Evolutionary conservation across 2,888 invertebrate genomes (phyloP).

Genomic region (Pseudococcus viburni): DNA sequence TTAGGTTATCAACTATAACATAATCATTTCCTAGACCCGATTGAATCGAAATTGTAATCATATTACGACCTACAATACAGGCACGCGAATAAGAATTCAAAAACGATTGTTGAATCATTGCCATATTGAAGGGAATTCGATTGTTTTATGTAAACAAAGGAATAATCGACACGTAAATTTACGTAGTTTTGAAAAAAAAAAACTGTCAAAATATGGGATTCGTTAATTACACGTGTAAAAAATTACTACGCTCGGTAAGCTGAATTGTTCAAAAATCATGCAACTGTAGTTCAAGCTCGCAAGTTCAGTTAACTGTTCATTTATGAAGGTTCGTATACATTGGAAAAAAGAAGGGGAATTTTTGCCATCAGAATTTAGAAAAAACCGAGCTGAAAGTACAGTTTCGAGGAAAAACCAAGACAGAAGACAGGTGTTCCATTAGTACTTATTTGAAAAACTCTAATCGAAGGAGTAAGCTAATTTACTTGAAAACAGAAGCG

Average conservation of each 20-base stretch:
- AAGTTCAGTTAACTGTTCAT: not conserved
- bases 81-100: conserved; percentile 11
- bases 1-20: not conserved
- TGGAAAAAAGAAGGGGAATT: no score
- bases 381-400: no score
- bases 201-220: conserved; percentile 9
- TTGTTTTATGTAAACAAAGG: not conserved
- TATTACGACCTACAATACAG: not conserved
- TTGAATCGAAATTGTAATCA: not conserved
- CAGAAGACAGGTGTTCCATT: no score
- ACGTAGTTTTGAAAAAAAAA: not conserved
- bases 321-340: not conserved
- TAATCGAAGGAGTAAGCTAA: no score
- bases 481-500: no score
- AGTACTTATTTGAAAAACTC: no score
- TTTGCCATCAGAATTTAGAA: no score
- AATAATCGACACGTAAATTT: conserved; percentile 14
- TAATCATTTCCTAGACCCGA: not conserved
- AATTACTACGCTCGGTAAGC: not conserved
- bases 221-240: conserved; percentile 22
- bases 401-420: no score
- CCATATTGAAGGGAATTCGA: not conserved
- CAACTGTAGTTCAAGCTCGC: not conserved
- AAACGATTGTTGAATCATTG: not conserved
- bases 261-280: conserved; percentile 7